Evolutionary conservation across 2,113 vertebrate species (phyloP), one percentile per base, ranked within the genome.

Genomic region (Callipepla squamata): DNA sequence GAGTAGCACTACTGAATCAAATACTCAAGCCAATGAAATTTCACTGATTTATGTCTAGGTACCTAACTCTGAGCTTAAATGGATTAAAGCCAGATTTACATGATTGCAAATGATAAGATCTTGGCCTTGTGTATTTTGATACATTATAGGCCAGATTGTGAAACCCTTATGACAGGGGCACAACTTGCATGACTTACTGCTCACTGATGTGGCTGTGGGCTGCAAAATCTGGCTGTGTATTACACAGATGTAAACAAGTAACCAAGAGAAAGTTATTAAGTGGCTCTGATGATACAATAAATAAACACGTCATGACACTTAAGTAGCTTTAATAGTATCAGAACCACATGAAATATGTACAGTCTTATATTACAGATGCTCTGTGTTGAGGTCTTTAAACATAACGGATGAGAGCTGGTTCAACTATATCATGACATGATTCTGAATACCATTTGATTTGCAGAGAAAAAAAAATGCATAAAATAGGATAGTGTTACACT

Each of bases 211-310:
- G 95, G 58, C 92, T 89, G 75, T 47, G 81, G 92, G 84, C 87
- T 93, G 67, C 34, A 25, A 87, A 93, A 91, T 96, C 95, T 93
- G 95, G 93, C 94, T 83, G 76, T 53, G 44, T 68, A 62, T 86
- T 65, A 38, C 87, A 90, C 87, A 88, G 82, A 91, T 83, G 76
- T 91, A 96, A 96, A 95, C 94, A 95, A 93, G 87, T 19, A 88
- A 93, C 89, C 85, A 91, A 51, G 61, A 87, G 73, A 93, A 96
- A 96, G 94, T 95, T 96, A 96, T 96, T 96, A 94, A 90, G 90
- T 84, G 90, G 51, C 69, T 94, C 75, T 94, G 90, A 94, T 93
- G 94, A 96, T 92, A 89, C 93, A 94, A 86, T 96, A 96, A 94
- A 96, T 94, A 95, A 95, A 95, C 85, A 94, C 51, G 73, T 95